These are phyloP conservation scores for Loris lydekkerianus DNA, from an alignment of 2,797 vertebrate genomes.

Conservation along the genomic window DNA sequence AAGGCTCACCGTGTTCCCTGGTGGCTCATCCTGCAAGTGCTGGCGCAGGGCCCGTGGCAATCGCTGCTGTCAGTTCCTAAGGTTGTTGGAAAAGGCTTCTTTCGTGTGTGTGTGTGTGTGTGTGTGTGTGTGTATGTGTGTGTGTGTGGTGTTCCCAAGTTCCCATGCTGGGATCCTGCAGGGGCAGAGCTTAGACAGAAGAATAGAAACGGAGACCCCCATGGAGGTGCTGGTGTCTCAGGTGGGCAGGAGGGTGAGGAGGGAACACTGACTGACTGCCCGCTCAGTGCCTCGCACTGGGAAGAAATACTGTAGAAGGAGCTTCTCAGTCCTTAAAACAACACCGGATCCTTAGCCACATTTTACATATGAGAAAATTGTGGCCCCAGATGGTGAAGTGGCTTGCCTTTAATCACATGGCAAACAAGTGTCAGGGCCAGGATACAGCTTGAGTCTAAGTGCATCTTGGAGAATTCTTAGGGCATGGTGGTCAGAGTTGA, in stretches of 20 bases:
- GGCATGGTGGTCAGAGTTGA: neutral
- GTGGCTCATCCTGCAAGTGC: neutral
- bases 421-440: fast-evolving
- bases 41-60: neutral
- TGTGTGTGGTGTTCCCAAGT: fast-evolving
- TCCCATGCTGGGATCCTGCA: neutral
- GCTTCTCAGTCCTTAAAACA: neutral
- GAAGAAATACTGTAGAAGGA: fast-evolving
- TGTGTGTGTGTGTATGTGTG: neutral
- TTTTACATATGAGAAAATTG: neutral
- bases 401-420: neutral
- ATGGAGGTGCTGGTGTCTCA: neutral
- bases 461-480: neutral
- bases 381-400: fast-evolving
- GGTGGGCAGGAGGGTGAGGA: neutral
- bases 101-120: fast-evolving
- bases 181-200: neutral
- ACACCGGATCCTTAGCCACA: neutral
- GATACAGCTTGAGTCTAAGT: fast-evolving
- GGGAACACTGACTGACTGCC: fast-evolving
- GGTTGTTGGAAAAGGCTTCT: neutral
- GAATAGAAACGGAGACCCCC: neutral
- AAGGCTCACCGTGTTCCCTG: neutral
- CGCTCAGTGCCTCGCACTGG: fast-evolving
- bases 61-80: neutral